Percentiles rank a stretch among this genome's conserved stretches.
phyloP scores from a whole-genome alignment of 1,140 invertebrate species.

The Cylas formicarius region DNA sequence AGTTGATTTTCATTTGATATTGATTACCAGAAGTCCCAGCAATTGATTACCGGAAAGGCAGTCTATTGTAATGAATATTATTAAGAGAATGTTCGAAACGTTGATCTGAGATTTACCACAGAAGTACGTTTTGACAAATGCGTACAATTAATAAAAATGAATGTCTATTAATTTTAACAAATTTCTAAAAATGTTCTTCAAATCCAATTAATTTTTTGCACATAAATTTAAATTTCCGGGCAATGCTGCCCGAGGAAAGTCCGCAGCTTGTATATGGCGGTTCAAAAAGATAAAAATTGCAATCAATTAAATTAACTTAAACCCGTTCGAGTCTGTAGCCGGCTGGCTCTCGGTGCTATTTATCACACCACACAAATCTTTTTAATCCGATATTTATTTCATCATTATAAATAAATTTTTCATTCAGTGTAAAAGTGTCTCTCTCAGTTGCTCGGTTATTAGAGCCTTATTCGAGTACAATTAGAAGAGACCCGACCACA shows the following conservation, averaged over 20 bases:
- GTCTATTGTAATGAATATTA: no score
- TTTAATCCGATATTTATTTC: constrained; percentile 42
- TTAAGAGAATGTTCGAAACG: no score
- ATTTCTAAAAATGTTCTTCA: no score
- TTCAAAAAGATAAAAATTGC: constrained; percentile 20
- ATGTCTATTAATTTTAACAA: no score
- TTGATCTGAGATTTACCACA: no score
- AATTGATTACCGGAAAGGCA: no score
- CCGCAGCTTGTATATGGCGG: no score
- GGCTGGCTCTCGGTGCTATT: constrained; percentile 28
- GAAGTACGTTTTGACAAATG: no score
- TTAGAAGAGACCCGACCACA: constrained; percentile 40
- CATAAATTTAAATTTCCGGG: constrained; percentile 37
- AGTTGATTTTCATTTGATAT: no score
- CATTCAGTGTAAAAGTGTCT: constrained; percentile 19
- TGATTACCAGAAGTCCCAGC: no score
- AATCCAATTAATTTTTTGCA: constrained; percentile 39
- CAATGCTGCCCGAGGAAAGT: no score
- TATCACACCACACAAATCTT: constrained; percentile 42
- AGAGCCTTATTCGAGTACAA: constrained; percentile 40
- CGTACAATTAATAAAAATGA: no score
- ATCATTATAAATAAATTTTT: constrained; percentile 42
- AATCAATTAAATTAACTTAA: constrained; percentile 32
- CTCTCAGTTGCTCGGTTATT: constrained; percentile 29
- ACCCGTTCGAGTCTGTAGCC: constrained; percentile 14